phyloP scores from a whole-genome alignment of 2,797 vertebrate species.

The Huso huso region DNA sequence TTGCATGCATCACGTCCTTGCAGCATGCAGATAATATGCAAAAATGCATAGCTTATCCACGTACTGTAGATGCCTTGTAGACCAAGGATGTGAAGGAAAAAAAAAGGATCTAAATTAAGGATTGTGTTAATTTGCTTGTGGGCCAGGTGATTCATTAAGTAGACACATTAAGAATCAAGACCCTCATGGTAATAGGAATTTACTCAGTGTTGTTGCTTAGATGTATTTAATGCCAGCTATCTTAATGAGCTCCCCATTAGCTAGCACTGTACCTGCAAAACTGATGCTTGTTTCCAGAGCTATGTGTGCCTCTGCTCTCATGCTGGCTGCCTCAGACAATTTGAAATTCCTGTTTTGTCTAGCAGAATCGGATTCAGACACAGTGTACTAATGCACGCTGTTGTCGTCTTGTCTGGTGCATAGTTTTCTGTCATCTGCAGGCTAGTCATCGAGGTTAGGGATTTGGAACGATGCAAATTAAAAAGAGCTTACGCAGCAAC shows the following conservation, averaged over 20 bases:
- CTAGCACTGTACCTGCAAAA: constrained; percentile 26
- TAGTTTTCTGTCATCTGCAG: not conserved
- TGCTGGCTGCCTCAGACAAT: constrained; percentile 19
- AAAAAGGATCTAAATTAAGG: no score
- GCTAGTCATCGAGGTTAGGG: constrained; percentile 2
- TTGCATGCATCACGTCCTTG: no score
- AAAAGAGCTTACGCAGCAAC: not conserved
- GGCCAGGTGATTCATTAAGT: not conserved
- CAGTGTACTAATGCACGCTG: constrained; percentile 15
- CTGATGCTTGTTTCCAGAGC: constrained; percentile 13
- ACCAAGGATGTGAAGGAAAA: no score
- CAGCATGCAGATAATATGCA: no score
- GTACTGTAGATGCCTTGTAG: no score
- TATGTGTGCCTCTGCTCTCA: constrained; percentile 28
- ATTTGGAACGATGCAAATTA: not conserved
- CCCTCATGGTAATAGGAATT: not conserved
- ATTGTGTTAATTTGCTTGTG: no score
- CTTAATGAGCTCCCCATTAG: constrained; percentile 1
- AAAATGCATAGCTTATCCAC: no score
- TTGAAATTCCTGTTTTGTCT: constrained; percentile 33
- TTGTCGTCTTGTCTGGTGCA: constrained; percentile 1
- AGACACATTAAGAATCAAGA: not conserved
- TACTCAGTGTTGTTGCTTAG: not conserved
- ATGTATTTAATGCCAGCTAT: not conserved
- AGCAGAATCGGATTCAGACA: constrained; percentile 28